Base-by-base conservation (phyloP, 2,888 invertebrate species). In the Latheticus oryzae region DNA sequence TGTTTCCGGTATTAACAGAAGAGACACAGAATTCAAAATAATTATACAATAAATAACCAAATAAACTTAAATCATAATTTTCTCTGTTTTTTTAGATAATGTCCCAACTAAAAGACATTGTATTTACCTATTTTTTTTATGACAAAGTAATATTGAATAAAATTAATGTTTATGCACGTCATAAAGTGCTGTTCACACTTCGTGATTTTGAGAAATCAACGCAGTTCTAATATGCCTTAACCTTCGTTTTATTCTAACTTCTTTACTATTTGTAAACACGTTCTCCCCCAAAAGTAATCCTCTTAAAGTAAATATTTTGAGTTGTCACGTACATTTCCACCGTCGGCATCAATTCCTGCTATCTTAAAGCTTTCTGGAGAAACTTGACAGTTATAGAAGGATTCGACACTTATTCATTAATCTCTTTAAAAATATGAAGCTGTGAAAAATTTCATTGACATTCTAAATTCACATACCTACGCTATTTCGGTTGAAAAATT, bases 241-340 rank as follows among this genome's bases (percentile, higher is more conserved):
- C n/a, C 32, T 30, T 45, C 45, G 21, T 45, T 45, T 45, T 13
- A 30, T 32, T 12, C 45, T 13, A 12, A 19, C 45, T 45, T 45
- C 47, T 15, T 24, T 24, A 38, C 50, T 28, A 33, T 40, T 51
- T 51, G 52, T 38, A 47, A 47, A 48, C 47, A 47, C 40, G 47
- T 55, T 40, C 38, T 32, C 32, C 15, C 17, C 19, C 40, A 24
- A 13, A 28, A n/a, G 42, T 50, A 57, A 57, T 57, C 51, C 45
- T 43, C 51, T 57, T 57, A 51, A 51, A 57, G 51, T 45, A 57
- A 57, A 57, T 57, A 57, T 51, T 57, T 26, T 51, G 45, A 45
- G 37, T 51, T 57, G 37, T 23, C 37, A 24, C 56, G 33, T 42
- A 55, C 40, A 38, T 50, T 55, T 47, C 55, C 47, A 47, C 32